These are phyloP conservation scores for Callyntrura guangdongensis DNA, from an alignment of 2,888 invertebrate species.

Conservation along the genomic window DNA sequence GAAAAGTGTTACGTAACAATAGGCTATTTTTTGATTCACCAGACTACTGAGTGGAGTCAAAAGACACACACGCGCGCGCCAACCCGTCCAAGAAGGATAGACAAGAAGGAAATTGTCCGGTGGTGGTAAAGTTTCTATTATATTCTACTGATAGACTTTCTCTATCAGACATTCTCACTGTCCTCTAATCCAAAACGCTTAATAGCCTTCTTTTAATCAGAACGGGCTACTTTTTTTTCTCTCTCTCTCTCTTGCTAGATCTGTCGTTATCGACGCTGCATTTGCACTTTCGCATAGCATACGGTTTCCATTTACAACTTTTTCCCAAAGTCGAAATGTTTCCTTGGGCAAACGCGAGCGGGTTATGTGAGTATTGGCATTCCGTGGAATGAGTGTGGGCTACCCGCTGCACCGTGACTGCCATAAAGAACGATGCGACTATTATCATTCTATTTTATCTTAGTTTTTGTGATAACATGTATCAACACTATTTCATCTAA, in stretches of 20 bases:
- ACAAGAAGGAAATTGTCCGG: conserved; percentile 28
- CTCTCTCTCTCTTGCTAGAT: not conserved
- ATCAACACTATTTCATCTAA: too few relatives aligned
- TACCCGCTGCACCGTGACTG: too few relatives aligned
- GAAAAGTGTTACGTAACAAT: conserved; percentile 60
- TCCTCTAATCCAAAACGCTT: not conserved
- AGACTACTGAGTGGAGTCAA: not conserved
- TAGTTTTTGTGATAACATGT: too few relatives aligned
- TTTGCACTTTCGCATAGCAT: too few relatives aligned
- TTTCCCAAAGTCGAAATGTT: too few relatives aligned
- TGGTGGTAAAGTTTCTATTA: not conserved
- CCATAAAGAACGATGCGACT: too few relatives aligned
- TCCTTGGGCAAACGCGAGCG: too few relatives aligned
- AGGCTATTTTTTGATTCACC: not conserved
- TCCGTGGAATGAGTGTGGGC: too few relatives aligned
- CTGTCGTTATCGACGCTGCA: too few relatives aligned
- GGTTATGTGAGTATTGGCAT: too few relatives aligned
- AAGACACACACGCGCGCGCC: not conserved
- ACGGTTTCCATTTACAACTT: too few relatives aligned
- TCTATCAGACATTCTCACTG: not conserved
- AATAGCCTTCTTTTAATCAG: conserved; percentile 30
- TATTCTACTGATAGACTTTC: not conserved
- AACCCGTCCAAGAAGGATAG: not conserved
- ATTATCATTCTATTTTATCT: too few relatives aligned
- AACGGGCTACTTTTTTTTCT: not conserved